Evolutionary conservation across 2,888 invertebrate species (phyloP).

Genomic region (Steinernema hermaphroditum): DNA sequence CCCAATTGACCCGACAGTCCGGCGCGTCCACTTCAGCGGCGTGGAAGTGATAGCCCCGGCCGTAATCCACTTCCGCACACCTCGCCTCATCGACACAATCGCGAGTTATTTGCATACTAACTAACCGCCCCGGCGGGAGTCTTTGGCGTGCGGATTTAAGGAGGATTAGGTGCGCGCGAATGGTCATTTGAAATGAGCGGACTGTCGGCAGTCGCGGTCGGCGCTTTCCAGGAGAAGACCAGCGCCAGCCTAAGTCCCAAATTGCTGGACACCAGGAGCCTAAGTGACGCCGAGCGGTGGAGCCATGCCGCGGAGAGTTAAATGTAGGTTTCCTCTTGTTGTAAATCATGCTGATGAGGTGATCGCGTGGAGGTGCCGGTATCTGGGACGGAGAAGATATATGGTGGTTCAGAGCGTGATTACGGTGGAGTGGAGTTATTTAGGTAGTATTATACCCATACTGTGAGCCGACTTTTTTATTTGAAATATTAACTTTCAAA

Average conservation of each 20-base stretch:
- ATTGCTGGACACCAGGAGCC: background rate
- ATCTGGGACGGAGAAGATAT: no score
- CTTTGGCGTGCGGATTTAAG: background rate
- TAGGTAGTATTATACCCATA: no score
- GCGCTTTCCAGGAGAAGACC: background rate
- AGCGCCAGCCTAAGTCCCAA: conserved; percentile 6
- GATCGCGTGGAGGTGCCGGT: no score
- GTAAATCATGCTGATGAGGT: no score
- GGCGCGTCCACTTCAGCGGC: background rate
- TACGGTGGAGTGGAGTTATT: no score
- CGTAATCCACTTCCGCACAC: background rate
- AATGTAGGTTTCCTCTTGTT: conserved; percentile 6
- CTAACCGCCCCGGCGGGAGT: background rate
- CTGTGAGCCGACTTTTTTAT: background rate
- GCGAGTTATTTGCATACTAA: background rate
- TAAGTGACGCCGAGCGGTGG: background rate
- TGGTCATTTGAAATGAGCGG: conserved; percentile 11
- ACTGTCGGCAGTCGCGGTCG: background rate
- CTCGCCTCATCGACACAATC: background rate
- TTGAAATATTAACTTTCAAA: background rate
- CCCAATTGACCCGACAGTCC: no score
- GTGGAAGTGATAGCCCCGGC: background rate
- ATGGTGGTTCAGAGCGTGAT: no score
- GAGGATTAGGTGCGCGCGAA: conserved; percentile 16
- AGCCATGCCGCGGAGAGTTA: conserved; percentile 13